Base-by-base conservation (phyloP, 1,140 invertebrate genomes). In the Psix sp. region DNA sequence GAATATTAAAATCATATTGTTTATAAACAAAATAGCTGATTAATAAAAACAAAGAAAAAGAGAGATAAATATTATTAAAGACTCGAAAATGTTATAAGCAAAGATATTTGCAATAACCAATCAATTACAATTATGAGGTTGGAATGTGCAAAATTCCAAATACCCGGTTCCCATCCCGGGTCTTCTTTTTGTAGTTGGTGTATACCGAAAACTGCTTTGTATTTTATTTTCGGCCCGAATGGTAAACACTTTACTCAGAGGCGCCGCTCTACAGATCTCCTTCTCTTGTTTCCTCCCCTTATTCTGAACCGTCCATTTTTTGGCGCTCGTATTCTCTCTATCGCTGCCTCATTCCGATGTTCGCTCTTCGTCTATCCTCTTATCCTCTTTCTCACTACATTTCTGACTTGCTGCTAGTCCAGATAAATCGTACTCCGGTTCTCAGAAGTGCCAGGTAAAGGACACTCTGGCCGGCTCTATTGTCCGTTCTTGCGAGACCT, bases 161-260 rank as follows among this genome's bases (percentile, higher is more conserved):
- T 46, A 40, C 31, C 49, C 39, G 51, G 46, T 35, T 40, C 40
- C 52, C 39, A 73, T 66, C 52, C 48, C 52, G 77, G 73, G 74
- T 80, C 76, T 65, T 78, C 82, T 82, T 83, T 81, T 83, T 74
- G 81, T 62, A 78, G 74, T 74, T 76, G 74, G 77, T 81, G 78
- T 80, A 77, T 62, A 40, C 66, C 62, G 60, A 66, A 68, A 49
- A 57, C 38, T 40, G 77, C 76, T 70, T 74, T 54, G 82, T 82
- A 82, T 76, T 84, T 85, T 81, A 84, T 84, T 84, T 84, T 84
- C 77, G 76, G 78, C 59, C 77, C 66, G 76, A 84, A 85, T 85
- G 82, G 81, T 84, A 83, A 84, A 85, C 82, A 84, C 82, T 83
- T 84, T 84, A 81, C 83, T 81, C 80, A 76, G 68, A 84, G 82